phyloP scores from a whole-genome alignment of 1,140 invertebrate genomes.

The Drosophila teissieri region DNA sequence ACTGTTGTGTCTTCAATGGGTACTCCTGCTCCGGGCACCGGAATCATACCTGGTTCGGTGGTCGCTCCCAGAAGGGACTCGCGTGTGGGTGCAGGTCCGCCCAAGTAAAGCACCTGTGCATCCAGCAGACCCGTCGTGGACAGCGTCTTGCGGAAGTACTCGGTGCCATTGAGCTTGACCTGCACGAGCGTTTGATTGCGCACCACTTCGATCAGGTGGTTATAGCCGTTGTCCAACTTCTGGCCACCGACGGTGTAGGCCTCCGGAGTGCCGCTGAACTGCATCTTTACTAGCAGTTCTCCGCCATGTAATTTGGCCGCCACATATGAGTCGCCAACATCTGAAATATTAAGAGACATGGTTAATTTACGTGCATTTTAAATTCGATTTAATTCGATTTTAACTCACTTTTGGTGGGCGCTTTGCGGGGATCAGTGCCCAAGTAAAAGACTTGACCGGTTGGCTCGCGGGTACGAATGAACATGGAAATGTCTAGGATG shows the following conservation, averaged over 20 bases:
- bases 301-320: conserved; percentile 91
- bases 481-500: conserved; percentile 96
- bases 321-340: conserved; percentile 87
- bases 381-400: too few relatives aligned
- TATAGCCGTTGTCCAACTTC: conserved; percentile 93
- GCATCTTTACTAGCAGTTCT: conserved; percentile 91
- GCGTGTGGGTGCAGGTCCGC: conserved; percentile 87
- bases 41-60: conserved; percentile 57
- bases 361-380: too few relatives aligned
- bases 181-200: conserved; percentile 91
- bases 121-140: conserved; percentile 91
- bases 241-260: conserved; percentile 92
- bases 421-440: conserved; percentile 88
- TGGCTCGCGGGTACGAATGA: conserved; percentile 93
- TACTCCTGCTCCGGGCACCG: not conserved
- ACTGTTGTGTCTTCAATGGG: conserved; percentile 54
- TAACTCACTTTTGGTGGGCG: conserved; percentile 65
- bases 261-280: conserved; percentile 92
- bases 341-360: conserved; percentile 18
- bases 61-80: conserved; percentile 62
- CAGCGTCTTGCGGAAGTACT: conserved; percentile 93
- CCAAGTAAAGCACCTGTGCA: conserved; percentile 92
- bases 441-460: conserved; percentile 95
- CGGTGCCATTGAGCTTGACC: conserved; percentile 94
- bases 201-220: conserved; percentile 93